Percentiles rank a stretch among this genome's conserved stretches.
These are phyloP conservation scores for Hippoglossus hippoglossus DNA, from an alignment of 2,797 vertebrate genomes.

Conservation along the genomic window DNA sequence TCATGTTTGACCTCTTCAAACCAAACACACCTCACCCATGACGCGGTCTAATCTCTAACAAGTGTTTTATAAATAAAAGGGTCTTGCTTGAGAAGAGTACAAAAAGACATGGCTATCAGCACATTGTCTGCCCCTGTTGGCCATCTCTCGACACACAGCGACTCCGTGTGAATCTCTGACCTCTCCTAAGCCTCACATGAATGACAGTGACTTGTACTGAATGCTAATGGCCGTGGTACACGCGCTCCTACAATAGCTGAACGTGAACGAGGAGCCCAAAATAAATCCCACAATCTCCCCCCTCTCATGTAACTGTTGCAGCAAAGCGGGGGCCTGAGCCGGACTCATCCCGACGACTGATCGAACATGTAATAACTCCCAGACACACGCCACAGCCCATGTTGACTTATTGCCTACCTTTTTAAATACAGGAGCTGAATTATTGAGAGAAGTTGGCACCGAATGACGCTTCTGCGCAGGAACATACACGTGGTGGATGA, in stretches of 20 bases:
- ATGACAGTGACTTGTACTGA: conserved; percentile 53
- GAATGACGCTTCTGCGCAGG: conserved; percentile 67
- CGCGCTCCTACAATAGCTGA: conserved; percentile 25
- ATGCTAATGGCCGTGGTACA: conserved; percentile 36
- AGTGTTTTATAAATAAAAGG: conserved; percentile 51
- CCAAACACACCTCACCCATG: conserved; percentile 45
- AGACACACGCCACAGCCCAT: conserved; percentile 69
- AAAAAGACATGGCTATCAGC: conserved; percentile 34
- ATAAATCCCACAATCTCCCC: conserved; percentile 43
- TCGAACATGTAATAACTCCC: conserved; percentile 14
- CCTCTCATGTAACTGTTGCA: conserved; percentile 21
- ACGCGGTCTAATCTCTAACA: conserved; percentile 44
- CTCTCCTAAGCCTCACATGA: conserved; percentile 44
- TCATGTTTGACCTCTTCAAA: conserved; percentile 56
- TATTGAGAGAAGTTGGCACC: conserved; percentile 86
- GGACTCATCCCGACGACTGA: conserved; percentile 6
- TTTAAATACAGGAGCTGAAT: conserved; percentile 44
- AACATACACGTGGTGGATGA: conserved; percentile 66
- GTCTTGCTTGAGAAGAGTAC: conserved; percentile 58
- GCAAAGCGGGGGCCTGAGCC: conserved; percentile 9
- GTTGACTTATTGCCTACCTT: conserved; percentile 82
- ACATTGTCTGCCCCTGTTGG: conserved; percentile 13
- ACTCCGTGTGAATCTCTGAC: conserved; percentile 34
- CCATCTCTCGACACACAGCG: conserved; percentile 23
- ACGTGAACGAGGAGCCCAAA: conserved; percentile 40